phyloP scores from a whole-genome alignment of 2,888 invertebrate species.

The Leptinotarsa haldemani region DNA sequence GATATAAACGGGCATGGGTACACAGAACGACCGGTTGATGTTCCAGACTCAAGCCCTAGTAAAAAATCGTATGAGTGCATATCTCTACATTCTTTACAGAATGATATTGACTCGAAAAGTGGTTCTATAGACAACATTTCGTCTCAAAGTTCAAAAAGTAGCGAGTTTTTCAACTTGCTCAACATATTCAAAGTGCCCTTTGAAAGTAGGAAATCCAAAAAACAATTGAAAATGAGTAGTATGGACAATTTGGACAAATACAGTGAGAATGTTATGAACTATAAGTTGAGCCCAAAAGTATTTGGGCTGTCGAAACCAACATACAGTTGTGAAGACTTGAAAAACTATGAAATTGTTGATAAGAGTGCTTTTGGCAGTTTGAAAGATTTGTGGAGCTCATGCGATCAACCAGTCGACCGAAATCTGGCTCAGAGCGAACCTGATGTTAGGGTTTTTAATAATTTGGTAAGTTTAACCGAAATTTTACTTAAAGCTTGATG shows the following conservation, averaged over 20 bases:
- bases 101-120: conserved; percentile 53
- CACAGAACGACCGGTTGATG: conserved; percentile 63
- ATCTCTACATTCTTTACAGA: conserved; percentile 50
- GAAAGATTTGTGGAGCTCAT: conserved; percentile 70
- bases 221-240: conserved; percentile 59
- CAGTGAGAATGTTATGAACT: conserved; percentile 61
- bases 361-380: conserved; percentile 72
- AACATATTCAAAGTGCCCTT: conserved; percentile 62
- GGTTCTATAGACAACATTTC: conserved; percentile 70
- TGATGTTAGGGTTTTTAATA: conserved; percentile 68
- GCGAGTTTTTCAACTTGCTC: conserved; percentile 63
- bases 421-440: conserved; percentile 73
- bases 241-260: conserved; percentile 60
- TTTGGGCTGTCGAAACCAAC: conserved; percentile 68
- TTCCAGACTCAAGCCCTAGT: conserved; percentile 53
- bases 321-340: conserved; percentile 62
- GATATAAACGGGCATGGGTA: conserved; percentile 37
- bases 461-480: conserved; percentile 44
- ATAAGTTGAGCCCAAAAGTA: conserved; percentile 76
- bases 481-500: too few relatives aligned
- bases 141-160: conserved; percentile 71
- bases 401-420: conserved; percentile 46
- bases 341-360: conserved; percentile 56
- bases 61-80: conserved; percentile 55
- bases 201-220: conserved; percentile 55